Percentiles rank a stretch among this genome's conserved stretches.
Evolutionary conservation across 2,888 invertebrate species (phyloP).

Genomic region (Erebia aethiops): DNA sequence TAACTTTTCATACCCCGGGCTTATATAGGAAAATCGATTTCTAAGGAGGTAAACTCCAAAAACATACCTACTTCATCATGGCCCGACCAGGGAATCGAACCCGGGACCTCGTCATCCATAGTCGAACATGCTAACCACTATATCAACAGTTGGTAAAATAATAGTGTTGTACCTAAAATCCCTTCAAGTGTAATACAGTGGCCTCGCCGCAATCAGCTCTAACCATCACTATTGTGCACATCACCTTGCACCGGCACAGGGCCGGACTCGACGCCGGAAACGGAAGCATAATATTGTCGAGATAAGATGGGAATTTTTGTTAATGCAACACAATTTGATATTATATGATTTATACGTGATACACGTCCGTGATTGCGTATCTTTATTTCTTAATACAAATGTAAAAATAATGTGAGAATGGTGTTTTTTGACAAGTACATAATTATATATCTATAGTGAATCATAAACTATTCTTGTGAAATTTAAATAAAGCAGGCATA

Average conservation of each 20-base stretch:
- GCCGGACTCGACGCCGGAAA: conserved; percentile 42
- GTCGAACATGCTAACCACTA: no score
- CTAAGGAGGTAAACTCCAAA: no score
- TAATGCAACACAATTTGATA: conserved; percentile 27
- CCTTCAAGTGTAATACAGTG: conserved; percentile 28
- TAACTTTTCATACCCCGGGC: no score
- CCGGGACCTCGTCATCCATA: no score
- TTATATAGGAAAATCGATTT: no score
- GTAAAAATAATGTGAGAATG: conserved; percentile 18
- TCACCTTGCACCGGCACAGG: conserved; percentile 52
- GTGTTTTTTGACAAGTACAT: no score
- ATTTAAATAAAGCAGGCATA: no score
- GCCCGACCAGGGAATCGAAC: no score
- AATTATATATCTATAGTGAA: no score
- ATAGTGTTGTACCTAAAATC: conserved; percentile 7
- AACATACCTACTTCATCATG: no score
- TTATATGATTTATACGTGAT: conserved; percentile 10
- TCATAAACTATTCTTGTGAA: no score
- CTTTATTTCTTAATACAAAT: conserved; percentile 3
- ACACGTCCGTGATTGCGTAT: conserved; percentile 13
- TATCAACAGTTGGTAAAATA: no score
- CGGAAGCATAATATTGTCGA: conserved; percentile 2
- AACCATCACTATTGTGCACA: conserved; percentile 50
- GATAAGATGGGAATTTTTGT: conserved; percentile 34
- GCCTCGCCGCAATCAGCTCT: conserved; percentile 45